These are phyloP conservation scores for Drosophila putrida DNA, from an alignment of 2,888 invertebrate genomes.

Conservation along the genomic window DNA sequence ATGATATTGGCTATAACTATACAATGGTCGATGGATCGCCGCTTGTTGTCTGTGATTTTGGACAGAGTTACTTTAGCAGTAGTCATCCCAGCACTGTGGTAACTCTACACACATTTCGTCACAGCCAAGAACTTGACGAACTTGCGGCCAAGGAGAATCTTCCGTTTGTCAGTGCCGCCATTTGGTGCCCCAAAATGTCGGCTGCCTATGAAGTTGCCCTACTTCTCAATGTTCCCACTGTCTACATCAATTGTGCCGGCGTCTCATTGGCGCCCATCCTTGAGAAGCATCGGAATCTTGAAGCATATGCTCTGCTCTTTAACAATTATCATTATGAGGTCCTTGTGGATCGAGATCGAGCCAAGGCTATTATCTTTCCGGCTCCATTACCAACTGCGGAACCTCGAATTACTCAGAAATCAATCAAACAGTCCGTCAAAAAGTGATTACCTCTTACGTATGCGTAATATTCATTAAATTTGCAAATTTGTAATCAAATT, in stretches of 20 bases:
- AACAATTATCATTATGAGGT: conserved; percentile 55
- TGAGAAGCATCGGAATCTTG: not conserved
- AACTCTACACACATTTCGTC: conserved; percentile 67
- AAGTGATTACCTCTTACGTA: not conserved
- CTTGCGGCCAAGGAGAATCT: conserved; percentile 42
- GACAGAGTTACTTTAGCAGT: conserved; percentile 53
- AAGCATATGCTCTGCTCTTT: conserved; percentile 34
- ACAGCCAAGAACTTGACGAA: conserved; percentile 34
- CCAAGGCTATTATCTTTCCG: conserved; percentile 52
- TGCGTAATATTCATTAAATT: not conserved
- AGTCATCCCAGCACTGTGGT: conserved; percentile 58
- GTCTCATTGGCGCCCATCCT: conserved; percentile 39
- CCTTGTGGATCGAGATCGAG: not conserved
- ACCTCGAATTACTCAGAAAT: not conserved
- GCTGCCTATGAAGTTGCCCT: conserved; percentile 59
- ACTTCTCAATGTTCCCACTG: conserved; percentile 21
- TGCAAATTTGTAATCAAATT: not conserved
- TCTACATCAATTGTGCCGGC: conserved; percentile 56
- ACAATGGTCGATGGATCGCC: conserved; percentile 56
- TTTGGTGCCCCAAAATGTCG: conserved; percentile 59
- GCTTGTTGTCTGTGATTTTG: conserved; percentile 59
- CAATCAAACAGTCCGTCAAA: not conserved
- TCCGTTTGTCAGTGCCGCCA: conserved; percentile 45
- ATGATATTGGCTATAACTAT: conserved; percentile 49
- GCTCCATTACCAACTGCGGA: conserved; percentile 28